phyloP scores from a whole-genome alignment of 2,797 vertebrate species.

The Margarornis squamiger region DNA sequence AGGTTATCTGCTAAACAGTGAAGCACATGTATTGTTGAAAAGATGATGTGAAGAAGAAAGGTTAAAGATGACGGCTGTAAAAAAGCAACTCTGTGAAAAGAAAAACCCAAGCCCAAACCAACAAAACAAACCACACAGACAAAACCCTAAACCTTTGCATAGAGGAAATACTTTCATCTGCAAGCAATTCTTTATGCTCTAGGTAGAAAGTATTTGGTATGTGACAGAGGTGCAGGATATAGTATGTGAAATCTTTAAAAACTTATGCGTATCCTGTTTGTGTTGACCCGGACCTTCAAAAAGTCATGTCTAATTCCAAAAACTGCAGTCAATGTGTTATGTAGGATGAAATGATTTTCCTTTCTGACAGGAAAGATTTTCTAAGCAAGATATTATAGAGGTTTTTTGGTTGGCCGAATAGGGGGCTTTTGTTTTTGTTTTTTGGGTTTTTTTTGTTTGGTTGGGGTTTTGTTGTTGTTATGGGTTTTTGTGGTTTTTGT shows the following conservation, averaged over 20 bases:
- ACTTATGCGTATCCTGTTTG: not conserved
- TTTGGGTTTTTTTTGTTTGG: too few relatives aligned
- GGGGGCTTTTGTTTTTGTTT: too few relatives aligned
- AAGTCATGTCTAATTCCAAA: not conserved
- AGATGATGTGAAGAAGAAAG: not conserved
- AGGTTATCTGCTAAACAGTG: not conserved
- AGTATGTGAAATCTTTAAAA: not conserved
- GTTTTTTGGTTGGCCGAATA: fast-evolving
- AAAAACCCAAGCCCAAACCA: not conserved
- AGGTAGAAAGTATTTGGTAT: not conserved
- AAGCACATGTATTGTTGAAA: not conserved
- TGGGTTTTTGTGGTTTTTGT: too few relatives aligned
- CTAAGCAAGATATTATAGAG: not conserved
- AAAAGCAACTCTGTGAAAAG: not conserved
- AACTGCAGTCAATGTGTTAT: fast-evolving
- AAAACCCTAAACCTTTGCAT: not conserved
- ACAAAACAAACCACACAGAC: not conserved
- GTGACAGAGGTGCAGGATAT: not conserved
- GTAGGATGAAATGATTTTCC: not conserved
- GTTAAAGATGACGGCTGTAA: not conserved
- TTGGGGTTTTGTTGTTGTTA: too few relatives aligned
- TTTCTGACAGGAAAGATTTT: not conserved
- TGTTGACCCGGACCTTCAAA: not conserved
- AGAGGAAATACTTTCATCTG: not conserved
- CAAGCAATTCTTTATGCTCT: not conserved